phyloP scores from a whole-genome alignment of 2,797 vertebrate species.

The Gymnoscopelus microlampas region DNA sequence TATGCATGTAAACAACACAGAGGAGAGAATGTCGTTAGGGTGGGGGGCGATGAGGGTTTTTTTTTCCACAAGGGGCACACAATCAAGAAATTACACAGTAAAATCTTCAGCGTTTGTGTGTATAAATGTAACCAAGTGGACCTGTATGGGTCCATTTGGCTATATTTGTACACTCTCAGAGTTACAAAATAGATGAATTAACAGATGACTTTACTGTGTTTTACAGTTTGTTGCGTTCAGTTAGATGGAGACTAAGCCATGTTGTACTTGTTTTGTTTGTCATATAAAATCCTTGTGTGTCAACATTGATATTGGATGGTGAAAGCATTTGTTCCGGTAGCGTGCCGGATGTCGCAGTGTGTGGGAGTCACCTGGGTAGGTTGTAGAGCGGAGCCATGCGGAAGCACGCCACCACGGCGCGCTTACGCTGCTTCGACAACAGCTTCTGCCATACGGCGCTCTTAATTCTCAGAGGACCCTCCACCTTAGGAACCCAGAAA shows the following conservation, averaged over 20 bases:
- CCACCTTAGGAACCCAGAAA: conserved; percentile 81
- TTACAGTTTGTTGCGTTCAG: conserved; percentile 39
- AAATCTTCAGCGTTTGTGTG: too few species aligned
- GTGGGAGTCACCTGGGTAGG: conserved; percentile 87
- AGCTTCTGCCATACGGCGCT: conserved; percentile 94
- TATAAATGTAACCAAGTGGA: too few species aligned
- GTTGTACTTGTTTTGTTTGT: conserved; percentile 5
- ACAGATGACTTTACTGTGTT: too few species aligned
- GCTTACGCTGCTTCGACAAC: conserved; percentile 96
- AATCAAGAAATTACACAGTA: conserved; percentile 47
- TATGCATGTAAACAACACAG: conserved; percentile 86
- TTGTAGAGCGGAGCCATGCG: conserved; percentile 99
- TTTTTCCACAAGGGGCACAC: conserved; percentile 55
- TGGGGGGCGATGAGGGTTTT: conserved; percentile 46
- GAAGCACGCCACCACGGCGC: conserved; percentile 98
- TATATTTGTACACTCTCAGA: neutral
- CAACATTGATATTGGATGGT: conserved; percentile 30
- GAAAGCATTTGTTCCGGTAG: conserved; percentile 28
- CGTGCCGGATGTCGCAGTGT: neutral
- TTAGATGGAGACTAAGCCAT: conserved; percentile 47
- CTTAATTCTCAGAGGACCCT: conserved; percentile 95
- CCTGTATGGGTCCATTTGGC: too few species aligned
- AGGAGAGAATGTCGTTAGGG: conserved; percentile 79
- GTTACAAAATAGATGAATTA: too few species aligned
- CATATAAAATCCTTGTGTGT: conserved; percentile 24